phyloP scores from a whole-genome alignment of 2,888 invertebrate species.

The Linyphia triangularis region DNA sequence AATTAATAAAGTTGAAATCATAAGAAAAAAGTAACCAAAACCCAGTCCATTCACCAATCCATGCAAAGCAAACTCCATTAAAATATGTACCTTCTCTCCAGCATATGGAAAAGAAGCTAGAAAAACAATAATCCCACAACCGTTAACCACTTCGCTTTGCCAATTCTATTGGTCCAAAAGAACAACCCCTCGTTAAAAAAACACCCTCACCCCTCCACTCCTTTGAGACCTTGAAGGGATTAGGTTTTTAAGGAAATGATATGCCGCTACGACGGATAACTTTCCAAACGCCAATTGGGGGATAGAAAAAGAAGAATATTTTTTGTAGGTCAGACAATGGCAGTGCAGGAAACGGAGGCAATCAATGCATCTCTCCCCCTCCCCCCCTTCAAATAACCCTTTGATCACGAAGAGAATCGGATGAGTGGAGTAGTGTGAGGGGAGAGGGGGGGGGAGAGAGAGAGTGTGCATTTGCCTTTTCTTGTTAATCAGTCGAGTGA shows the following conservation, averaged over 20 bases:
- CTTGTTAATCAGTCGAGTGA: conserved; percentile 74
- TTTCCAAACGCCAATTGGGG: conserved; percentile 64
- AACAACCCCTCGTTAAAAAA: conserved; percentile 5
- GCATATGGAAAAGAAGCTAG: neutral
- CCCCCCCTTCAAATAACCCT: conserved; percentile 70
- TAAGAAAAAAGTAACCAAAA: no score
- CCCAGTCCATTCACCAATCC: no score
- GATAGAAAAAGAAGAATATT: conserved; percentile 3
- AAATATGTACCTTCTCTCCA: conserved; percentile 28
- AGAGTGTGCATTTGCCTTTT: conserved; percentile 62
- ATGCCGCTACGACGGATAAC: conserved; percentile 49
- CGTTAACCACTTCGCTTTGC: conserved; percentile 61
- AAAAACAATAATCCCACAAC: neutral
- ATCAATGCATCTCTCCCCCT: conserved; percentile 71
- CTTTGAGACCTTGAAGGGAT: conserved; percentile 44
- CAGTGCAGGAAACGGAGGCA: conserved; percentile 69
- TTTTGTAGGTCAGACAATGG: conserved; percentile 72
- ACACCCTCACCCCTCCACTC: neutral
- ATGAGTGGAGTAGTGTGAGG: neutral
- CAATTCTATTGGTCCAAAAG: no score
- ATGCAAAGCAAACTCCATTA: conserved; percentile 30
- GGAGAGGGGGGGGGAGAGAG: neutral
- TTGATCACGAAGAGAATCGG: conserved; percentile 68
- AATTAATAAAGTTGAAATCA: no score
- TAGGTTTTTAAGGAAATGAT: conserved; percentile 66